A percentile compares a stretch with the other conserved stretches of the same genome.
phyloP scores from a whole-genome alignment of 2,888 invertebrate species.

The Macrophya annulata region DNA sequence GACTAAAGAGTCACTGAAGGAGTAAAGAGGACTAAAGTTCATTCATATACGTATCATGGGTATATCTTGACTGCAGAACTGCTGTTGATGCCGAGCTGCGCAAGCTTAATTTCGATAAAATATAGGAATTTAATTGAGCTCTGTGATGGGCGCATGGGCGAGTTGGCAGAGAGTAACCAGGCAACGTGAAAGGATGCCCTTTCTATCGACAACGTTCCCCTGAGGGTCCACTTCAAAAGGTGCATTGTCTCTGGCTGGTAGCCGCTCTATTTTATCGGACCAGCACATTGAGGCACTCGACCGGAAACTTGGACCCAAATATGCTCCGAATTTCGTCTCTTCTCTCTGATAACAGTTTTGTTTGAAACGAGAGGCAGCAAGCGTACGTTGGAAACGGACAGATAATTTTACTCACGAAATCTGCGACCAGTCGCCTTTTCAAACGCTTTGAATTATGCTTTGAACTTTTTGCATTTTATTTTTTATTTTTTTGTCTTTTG shows the following conservation, averaged over 20 bases:
- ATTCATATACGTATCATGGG: background rate
- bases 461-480: background rate
- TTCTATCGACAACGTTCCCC: constrained; percentile 54
- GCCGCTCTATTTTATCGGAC: constrained; percentile 64
- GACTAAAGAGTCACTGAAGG: background rate
- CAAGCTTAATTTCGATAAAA: constrained; percentile 36
- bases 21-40: background rate
- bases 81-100: background rate
- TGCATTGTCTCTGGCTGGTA: constrained; percentile 64
- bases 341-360: constrained; percentile 56
- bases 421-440: background rate
- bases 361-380: constrained; percentile 43
- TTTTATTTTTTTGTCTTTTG: background rate
- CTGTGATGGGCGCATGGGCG: constrained; percentile 11
- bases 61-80: background rate
- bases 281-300: constrained; percentile 62
- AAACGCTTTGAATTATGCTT: background rate
- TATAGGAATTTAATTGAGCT: constrained; percentile 51
- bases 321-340: constrained; percentile 62
- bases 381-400: background rate
- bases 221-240: constrained; percentile 62
- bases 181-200: constrained; percentile 57
- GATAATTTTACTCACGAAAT: constrained; percentile 37
- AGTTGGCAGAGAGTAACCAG: constrained; percentile 53
- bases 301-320: constrained; percentile 64